Conservation (phyloP, 2,797 vertebrate species). For the Sandelia bainsii region DNA sequence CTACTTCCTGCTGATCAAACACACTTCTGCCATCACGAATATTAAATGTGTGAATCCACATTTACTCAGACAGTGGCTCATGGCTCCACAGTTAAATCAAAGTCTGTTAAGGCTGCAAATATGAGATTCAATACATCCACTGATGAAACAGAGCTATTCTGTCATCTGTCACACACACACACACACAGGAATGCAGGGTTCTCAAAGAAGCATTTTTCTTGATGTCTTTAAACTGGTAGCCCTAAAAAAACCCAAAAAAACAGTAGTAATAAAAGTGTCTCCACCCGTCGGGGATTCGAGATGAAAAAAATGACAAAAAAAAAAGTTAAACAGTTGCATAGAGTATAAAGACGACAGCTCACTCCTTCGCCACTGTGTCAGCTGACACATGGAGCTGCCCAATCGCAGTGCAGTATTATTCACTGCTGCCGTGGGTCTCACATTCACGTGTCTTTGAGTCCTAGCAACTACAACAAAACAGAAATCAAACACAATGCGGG, state of each 20-base stretch:
- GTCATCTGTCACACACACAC: conserved; percentile 54
- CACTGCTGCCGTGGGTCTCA: conserved; percentile 86
- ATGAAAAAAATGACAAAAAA: conserved; percentile 5
- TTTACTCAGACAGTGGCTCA: conserved; percentile 48
- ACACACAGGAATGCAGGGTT: conserved; percentile 33
- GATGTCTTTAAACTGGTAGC: conserved; percentile 41
- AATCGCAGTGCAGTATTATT: conserved; percentile 88
- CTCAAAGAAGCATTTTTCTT: conserved; percentile 18
- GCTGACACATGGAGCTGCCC: conserved; percentile 84
- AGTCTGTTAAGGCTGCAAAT: conserved; percentile 52
- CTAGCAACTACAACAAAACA: conserved; percentile 70
- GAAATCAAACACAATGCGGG: conserved; percentile 47
- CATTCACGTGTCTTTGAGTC: conserved; percentile 78
- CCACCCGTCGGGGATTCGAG: not conserved
- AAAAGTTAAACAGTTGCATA: conserved; percentile 82
- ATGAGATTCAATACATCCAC: conserved; percentile 31
- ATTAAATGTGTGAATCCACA: conserved; percentile 59
- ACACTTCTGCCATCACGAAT: conserved; percentile 56
- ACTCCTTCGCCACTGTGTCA: conserved; percentile 81
- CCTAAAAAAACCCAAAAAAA: conserved; percentile 20
- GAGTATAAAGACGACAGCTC: conserved; percentile 88
- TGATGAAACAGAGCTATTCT: conserved; percentile 37
- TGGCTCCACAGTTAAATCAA: conserved; percentile 38
- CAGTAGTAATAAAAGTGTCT: conserved; percentile 4
- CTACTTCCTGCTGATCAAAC: conserved; percentile 65